Conservation (phyloP, 35 echinoderm and acorn worm species). For the Amphiura filiformis region DNA sequence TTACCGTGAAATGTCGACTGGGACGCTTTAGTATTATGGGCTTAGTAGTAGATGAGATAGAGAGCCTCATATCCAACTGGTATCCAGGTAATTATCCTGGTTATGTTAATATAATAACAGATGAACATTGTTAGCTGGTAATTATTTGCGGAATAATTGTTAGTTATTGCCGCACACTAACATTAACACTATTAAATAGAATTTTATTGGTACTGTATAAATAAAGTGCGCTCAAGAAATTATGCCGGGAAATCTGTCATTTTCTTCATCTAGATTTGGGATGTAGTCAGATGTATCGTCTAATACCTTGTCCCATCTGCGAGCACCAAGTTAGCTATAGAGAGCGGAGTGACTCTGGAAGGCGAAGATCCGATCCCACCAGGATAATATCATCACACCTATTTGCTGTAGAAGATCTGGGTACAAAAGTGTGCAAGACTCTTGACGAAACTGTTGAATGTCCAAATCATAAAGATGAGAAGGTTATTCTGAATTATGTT, state of each 20-base stretch:
- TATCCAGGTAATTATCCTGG: conserved; percentile 48
- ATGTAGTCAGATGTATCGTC: not conserved
- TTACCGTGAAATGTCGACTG: conserved; percentile 39
- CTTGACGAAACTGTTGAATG: not conserved
- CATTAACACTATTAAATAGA: too few relatives aligned
- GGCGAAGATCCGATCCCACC: not conserved
- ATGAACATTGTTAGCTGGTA: too few relatives aligned
- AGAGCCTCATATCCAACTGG: conserved; percentile 65
- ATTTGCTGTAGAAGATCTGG: not conserved
- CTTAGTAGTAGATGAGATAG: conserved; percentile 68
- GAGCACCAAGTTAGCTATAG: not conserved
- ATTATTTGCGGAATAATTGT: too few relatives aligned
- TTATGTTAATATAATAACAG: not conserved
- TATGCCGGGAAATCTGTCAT: too few relatives aligned
- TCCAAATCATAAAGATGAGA: not conserved
- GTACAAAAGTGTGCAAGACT: not conserved
- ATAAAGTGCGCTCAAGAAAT: too few relatives aligned
- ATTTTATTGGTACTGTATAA: too few relatives aligned
- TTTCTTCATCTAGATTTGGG: not conserved
- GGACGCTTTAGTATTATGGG: conserved; percentile 66
- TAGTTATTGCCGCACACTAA: too few relatives aligned
- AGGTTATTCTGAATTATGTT: not conserved
- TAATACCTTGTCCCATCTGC: not conserved
- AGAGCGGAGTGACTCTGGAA: not conserved
- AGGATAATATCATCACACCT: not conserved